Evolutionary conservation across 2,113 vertebrate genomes (phyloP), one percentile per base, ranked within the genome.

Genomic region (Pao palembangensis): DNA sequence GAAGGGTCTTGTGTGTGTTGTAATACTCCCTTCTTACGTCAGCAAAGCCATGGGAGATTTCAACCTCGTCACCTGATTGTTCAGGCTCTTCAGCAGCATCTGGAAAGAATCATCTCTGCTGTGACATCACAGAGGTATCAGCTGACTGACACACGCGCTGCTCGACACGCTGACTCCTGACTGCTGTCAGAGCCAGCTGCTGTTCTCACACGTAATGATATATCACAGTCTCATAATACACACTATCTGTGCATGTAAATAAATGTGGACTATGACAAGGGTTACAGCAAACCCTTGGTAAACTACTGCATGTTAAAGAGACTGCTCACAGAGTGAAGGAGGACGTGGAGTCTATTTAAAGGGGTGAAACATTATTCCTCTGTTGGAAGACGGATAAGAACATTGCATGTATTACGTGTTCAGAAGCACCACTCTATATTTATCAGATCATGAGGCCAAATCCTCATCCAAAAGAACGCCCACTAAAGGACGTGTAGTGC

Each of bases 381-480:
- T 82, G 73, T 83, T 67, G 79, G 71, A 74, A 74, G 52, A 54
- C 50, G 73, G 38, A 49, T 51, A 41, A 72, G 69, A 76, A 76
- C 62, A 34, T 58, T 71, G 42, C 75, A 71, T 83, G 75, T 84
- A 87, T 72, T 89, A 88, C 88, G 82, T 90, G 90, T 86, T 88
- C 66, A 79, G 71, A 82, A 69, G 78, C 64, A 65, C 46, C 28
- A 41, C 79, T 89, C 88, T 92, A 92, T 91, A 91, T 92, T 89
- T 90, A 90, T 84, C 79, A 48, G 73, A 87, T 86, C 83, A 88
- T 84, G 86, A 73, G 75, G 75, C 73, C 51, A 46, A 53, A 13
- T 52, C 63, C 74, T 67, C 53, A 55, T 63, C 62, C 10, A 28
- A 44, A 63, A 74, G 70, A 70, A 68, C 75, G 46, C 54, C 64